Evolutionary conservation across 2,797 vertebrate species (phyloP).

Genomic region (Anisognathus igniventris): DNA sequence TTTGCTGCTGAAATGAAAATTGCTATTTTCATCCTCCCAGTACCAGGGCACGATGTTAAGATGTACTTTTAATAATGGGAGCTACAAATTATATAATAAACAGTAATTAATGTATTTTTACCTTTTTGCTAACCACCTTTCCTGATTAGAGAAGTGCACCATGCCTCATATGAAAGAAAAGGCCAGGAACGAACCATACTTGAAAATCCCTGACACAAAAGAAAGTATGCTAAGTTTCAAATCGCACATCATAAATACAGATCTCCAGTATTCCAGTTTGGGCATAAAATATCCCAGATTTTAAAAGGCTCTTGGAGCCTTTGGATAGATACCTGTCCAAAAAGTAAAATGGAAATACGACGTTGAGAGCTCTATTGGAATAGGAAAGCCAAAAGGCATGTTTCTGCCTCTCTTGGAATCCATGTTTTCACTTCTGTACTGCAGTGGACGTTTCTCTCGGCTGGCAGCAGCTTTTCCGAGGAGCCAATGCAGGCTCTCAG

Average conservation of each 20-base stretch:
- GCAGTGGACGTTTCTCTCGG: rapidly evolving
- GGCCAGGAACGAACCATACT: background rate
- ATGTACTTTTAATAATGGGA: background rate
- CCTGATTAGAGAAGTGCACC: background rate
- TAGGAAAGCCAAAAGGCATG: background rate
- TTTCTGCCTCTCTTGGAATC: background rate
- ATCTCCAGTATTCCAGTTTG: background rate
- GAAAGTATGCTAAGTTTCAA: background rate
- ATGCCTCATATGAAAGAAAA: background rate
- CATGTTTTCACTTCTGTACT: background rate
- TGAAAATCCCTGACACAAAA: background rate
- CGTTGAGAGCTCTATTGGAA: background rate
- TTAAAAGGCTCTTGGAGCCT: background rate
- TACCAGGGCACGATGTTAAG: background rate
- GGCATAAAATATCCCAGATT: background rate
- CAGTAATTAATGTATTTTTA: background rate
- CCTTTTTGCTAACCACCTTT: background rate
- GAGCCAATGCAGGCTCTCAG: rapidly evolving
- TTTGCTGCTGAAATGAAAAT: background rate
- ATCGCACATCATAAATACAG: background rate
- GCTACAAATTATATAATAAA: background rate
- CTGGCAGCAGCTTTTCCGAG: background rate
- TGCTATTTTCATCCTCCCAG: background rate
- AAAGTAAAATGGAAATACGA: background rate
- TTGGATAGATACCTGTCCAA: background rate